phyloP scores from a whole-genome alignment of 2,797 vertebrate genomes.

The Semaprochilodus insignis region DNA sequence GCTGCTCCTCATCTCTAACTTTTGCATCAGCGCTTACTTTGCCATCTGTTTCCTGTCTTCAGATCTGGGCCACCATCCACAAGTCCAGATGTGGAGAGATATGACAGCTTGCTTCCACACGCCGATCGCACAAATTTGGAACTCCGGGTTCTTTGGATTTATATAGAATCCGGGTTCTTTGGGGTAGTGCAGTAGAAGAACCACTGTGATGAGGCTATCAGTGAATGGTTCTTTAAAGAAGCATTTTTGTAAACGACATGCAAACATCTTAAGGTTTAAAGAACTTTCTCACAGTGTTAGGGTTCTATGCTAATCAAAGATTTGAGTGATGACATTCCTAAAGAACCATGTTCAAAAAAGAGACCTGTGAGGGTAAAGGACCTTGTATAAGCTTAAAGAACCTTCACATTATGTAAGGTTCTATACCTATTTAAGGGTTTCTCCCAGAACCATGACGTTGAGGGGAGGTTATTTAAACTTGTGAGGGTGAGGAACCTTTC shows the following conservation, averaged over 20 bases:
- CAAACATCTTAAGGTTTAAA: background rate
- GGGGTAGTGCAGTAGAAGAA: background rate
- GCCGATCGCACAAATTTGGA: background rate
- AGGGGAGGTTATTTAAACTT: too few relatives aligned
- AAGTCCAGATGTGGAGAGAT: constrained; percentile 29
- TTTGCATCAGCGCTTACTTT: background rate
- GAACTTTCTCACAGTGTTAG: background rate
- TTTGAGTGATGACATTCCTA: background rate
- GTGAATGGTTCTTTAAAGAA: background rate
- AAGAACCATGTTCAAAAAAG: background rate
- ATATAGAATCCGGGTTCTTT: background rate
- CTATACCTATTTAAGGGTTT: too few relatives aligned
- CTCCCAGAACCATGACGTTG: too few relatives aligned
- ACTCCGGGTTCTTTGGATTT: background rate
- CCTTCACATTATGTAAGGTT: too few relatives aligned
- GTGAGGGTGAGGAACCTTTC: too few relatives aligned
- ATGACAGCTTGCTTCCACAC: background rate
- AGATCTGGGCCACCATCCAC: background rate
- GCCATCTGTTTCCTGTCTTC: constrained; percentile 8
- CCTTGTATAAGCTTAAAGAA: too few relatives aligned
- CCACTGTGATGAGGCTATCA: background rate
- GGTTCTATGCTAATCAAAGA: background rate
- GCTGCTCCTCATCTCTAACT: background rate
- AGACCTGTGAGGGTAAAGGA: too few relatives aligned
- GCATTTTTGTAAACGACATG: background rate